phyloP scores from a whole-genome alignment of 2,888 invertebrate genomes.

The Drosophila rubida region DNA sequence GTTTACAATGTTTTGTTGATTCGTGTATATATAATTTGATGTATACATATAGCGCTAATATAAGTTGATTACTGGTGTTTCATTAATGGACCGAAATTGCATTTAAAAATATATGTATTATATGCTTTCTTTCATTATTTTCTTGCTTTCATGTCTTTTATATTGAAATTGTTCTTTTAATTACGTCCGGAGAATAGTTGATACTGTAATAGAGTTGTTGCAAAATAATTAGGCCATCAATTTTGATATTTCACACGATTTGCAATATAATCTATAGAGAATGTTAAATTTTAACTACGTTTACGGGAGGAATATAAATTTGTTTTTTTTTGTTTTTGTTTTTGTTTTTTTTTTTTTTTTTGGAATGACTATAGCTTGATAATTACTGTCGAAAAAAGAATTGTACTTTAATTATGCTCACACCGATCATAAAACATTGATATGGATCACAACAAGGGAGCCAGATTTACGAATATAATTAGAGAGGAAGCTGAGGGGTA shows the following conservation, averaged over 20 bases:
- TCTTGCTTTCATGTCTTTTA: constrained; percentile 22
- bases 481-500: constrained; percentile 16
- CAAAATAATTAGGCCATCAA: constrained; percentile 79
- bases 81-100: constrained; percentile 77
- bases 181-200: constrained; percentile 89
- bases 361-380: constrained; percentile 22
- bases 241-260: constrained; percentile 54
- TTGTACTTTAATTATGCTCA: constrained; percentile 32
- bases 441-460: constrained; percentile 28
- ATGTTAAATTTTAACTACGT: constrained; percentile 40
- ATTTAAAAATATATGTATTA: constrained; percentile 67
- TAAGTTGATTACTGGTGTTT: constrained; percentile 72
- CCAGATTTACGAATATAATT: constrained; percentile 18
- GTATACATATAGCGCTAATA: constrained; percentile 61
- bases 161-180: constrained; percentile 82
- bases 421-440: constrained; percentile 48
- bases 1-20: constrained; percentile 46
- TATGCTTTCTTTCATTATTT: constrained; percentile 41
- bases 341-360: background rate
- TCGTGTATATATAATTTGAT: constrained; percentile 33
- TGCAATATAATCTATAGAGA: constrained; percentile 43
- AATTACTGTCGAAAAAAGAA: constrained; percentile 13
- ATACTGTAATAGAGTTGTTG: constrained; percentile 87
- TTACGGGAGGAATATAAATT: constrained; percentile 17
- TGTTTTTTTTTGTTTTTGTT: background rate